These are phyloP conservation scores for Jaculus jaculus DNA, from an alignment of 2,113 vertebrate species.

Conservation along the genomic window DNA sequence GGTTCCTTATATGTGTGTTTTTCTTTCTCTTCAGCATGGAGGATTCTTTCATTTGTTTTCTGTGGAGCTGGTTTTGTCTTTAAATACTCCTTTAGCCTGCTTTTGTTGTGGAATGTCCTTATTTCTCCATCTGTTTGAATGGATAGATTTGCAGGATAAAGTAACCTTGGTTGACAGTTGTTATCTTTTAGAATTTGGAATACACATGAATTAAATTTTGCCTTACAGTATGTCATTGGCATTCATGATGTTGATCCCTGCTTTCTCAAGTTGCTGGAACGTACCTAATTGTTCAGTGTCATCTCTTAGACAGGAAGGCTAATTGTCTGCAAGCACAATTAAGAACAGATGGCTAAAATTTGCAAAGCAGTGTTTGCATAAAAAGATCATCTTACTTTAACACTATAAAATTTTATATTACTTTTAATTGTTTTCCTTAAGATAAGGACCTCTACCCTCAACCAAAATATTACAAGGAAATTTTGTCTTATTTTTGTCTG, in stretches of 20 bases:
- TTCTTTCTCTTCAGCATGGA: too few species aligned
- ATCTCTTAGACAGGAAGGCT: constrained; percentile 59
- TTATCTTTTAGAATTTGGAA: too few species aligned
- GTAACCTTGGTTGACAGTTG: too few species aligned
- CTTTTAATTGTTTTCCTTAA: constrained; percentile 60
- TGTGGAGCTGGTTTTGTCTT: too few species aligned
- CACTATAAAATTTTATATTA: constrained; percentile 47
- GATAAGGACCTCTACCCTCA: constrained; percentile 22
- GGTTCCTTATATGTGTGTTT: too few species aligned
- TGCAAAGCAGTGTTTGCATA: constrained; percentile 69
- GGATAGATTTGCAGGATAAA: too few species aligned
- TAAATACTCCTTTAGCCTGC: too few species aligned
- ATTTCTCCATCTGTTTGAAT: too few species aligned
- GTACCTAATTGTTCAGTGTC: constrained; percentile 55
- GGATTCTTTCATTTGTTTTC: too few species aligned
- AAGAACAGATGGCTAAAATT: constrained; percentile 76
- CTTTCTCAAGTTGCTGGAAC: constrained; percentile 36
- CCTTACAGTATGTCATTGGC: constrained; percentile 54
- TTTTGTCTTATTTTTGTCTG: constrained; percentile 11
- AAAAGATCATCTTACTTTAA: constrained; percentile 72
- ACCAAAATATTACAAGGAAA: constrained; percentile 57
- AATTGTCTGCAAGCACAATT: constrained; percentile 66
- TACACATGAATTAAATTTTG: constrained; percentile 1
- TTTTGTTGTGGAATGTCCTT: too few species aligned
- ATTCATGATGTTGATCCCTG: constrained; percentile 9